Percentiles rank a stretch among this genome's conserved stretches.
Evolutionary conservation across 1,140 invertebrate species (phyloP).

Genomic region (Leucophenga varia): DNA sequence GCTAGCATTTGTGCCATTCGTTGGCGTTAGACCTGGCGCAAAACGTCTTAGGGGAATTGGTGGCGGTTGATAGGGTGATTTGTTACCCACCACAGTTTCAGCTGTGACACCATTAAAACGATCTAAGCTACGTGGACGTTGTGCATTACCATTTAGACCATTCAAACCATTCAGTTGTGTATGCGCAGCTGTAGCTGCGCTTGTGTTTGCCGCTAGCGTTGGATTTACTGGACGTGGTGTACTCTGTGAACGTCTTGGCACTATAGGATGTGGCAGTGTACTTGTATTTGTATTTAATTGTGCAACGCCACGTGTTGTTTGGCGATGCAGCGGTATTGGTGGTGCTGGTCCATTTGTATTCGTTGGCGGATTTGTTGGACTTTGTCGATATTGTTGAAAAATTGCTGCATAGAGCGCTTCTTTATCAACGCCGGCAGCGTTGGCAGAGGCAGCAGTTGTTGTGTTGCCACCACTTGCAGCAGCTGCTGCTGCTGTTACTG

Average conservation of each 20-base stretch:
- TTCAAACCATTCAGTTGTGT: slow-evolving; percentile 25
- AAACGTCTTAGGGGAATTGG: slow-evolving; percentile 47
- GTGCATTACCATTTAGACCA: slow-evolving; percentile 30
- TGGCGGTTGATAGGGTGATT: slow-evolving; percentile 25
- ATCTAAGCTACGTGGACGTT: slow-evolving; percentile 49
- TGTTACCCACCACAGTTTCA: slow-evolving; percentile 11
- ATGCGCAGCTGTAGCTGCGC: slow-evolving; percentile 15
- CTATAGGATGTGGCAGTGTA: slow-evolving; percentile 24
- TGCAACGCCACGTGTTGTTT: slow-evolving; percentile 1
- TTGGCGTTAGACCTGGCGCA: slow-evolving; percentile 3
- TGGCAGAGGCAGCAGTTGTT: slow-evolving; percentile 19
- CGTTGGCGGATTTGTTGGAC: slow-evolving; percentile 30
- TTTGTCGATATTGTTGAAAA: slow-evolving; percentile 48
- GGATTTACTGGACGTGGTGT: slow-evolving; percentile 32
- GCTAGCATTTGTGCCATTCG: slow-evolving; percentile 11
- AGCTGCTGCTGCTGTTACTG: too few species aligned
- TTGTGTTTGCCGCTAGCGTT: slow-evolving; percentile 21
- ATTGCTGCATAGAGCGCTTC: slow-evolving; percentile 44
- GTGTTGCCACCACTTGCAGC: too few species aligned
- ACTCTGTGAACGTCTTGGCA: slow-evolving; percentile 49
- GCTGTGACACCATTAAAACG: slow-evolving; percentile 35
- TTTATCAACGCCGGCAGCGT: slow-evolving; percentile 30
- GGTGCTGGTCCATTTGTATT: slow-evolving; percentile 22
- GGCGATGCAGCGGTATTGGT: slow-evolving; percentile 28
- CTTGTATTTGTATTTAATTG: slow-evolving; percentile 10